A percentile compares a stretch with the other conserved stretches of the same genome.
phyloP scores from a whole-genome alignment of 2,888 invertebrate genomes.

The Cosmorhoe ocellata region DNA sequence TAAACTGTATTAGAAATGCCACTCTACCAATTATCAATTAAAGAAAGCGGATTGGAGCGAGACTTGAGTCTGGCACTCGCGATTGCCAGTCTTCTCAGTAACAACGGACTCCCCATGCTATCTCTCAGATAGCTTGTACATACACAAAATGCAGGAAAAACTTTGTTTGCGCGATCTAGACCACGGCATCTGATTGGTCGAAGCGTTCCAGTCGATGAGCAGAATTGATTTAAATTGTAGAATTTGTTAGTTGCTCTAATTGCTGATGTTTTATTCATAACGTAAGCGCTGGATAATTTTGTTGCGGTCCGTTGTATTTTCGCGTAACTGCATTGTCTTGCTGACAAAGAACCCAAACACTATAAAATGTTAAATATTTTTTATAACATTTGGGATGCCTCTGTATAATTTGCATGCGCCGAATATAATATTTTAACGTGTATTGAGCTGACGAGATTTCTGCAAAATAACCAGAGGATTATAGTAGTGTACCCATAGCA shows the following conservation, averaged over 20 bases:
- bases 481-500: too few relatives aligned
- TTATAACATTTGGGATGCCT: too few relatives aligned
- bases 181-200: constrained; percentile 47
- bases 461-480: too few relatives aligned
- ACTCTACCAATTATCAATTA: constrained; percentile 67
- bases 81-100: constrained; percentile 74
- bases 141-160: constrained; percentile 41
- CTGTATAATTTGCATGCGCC: too few relatives aligned
- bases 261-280: constrained; percentile 26
- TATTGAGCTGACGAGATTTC: too few relatives aligned
- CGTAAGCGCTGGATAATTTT: constrained; percentile 12
- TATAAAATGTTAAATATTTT: too few relatives aligned
- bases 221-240: constrained; percentile 24
- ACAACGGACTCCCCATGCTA: constrained; percentile 68
- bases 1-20: constrained; percentile 57
- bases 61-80: constrained; percentile 76
- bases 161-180: constrained; percentile 55
- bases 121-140: constrained; percentile 11
- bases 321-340: constrained; percentile 13
- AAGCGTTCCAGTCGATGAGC: constrained; percentile 39
- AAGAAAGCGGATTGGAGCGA: constrained; percentile 62
- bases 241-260: constrained; percentile 24
- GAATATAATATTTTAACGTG: too few relatives aligned
- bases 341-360: constrained; percentile 2
- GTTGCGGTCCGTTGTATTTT: constrained; percentile 12